These are phyloP conservation scores for Ctenoplectra terminalis DNA, from an alignment of 1,140 invertebrate species.

Conservation along the genomic window DNA sequence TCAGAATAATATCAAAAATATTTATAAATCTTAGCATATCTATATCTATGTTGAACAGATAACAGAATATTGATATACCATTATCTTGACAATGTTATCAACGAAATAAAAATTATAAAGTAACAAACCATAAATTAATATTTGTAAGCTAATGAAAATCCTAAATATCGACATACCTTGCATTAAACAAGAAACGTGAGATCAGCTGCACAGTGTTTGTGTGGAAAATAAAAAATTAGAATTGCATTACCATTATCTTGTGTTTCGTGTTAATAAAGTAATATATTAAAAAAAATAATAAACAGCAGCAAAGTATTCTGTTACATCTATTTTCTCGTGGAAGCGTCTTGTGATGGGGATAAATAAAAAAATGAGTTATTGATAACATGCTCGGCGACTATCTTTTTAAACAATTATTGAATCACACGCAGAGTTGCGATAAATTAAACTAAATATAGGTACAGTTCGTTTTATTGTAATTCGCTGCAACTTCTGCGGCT, in stretches of 20 bases:
- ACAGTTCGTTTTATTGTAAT: conserved; percentile 2
- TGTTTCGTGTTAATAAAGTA: background rate
- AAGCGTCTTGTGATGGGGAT: conserved; percentile 22
- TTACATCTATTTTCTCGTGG: background rate
- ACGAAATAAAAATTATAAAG: too few relatives aligned
- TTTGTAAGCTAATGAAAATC: too few relatives aligned
- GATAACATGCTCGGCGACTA: conserved; percentile 5
- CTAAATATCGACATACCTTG: too few relatives aligned
- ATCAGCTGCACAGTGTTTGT: too few relatives aligned
- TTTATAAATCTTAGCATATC: too few relatives aligned
- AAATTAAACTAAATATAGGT: conserved; percentile 25
- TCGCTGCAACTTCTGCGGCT: background rate
- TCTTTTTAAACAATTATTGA: conserved; percentile 35
- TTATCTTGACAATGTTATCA: too few relatives aligned
- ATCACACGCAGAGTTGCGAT: background rate
- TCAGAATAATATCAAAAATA: too few relatives aligned
- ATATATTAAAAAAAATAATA: background rate
- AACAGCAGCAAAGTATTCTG: background rate
- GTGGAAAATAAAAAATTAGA: background rate
- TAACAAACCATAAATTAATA: too few relatives aligned
- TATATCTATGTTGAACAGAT: too few relatives aligned
- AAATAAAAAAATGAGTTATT: conserved; percentile 12
- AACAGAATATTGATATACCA: too few relatives aligned
- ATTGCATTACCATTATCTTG: background rate
- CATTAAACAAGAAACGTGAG: too few relatives aligned